Evolutionary conservation across 92 coral and sea anemone genomes (phyloP).

Genomic region (Siderastrea siderea): DNA sequence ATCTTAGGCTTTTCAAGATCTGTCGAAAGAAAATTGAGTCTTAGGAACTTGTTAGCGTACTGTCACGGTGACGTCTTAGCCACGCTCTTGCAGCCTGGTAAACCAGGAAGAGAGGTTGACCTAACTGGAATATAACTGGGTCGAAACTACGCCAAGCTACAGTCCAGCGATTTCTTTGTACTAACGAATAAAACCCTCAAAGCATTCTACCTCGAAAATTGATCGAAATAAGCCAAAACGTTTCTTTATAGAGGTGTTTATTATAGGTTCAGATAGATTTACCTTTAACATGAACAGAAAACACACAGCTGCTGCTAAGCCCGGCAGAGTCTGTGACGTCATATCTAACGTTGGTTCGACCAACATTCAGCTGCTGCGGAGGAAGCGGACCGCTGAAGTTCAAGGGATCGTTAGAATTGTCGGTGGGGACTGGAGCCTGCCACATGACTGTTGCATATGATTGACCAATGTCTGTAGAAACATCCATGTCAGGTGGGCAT

Average conservation of each 20-base stretch:
- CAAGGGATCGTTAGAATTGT: slow-evolving; percentile 68
- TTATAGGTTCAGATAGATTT: background rate
- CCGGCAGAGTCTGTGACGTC: slow-evolving; percentile 60
- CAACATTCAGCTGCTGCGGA: slow-evolving; percentile 54
- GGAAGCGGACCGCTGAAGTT: slow-evolving; percentile 35
- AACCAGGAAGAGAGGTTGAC: no score
- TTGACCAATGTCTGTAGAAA: slow-evolving; percentile 53
- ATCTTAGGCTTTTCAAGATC: slow-evolving; percentile 66
- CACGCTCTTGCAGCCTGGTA: no score
- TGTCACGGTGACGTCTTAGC: no score
- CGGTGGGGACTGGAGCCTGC: slow-evolving; percentile 62
- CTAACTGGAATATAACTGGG: no score
- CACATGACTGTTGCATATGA: slow-evolving; percentile 61
- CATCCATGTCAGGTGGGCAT: slow-evolving; percentile 54
- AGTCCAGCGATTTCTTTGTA: no score
- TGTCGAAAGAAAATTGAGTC: no score
- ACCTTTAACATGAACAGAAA: slow-evolving; percentile 66
- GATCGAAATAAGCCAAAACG: no score
- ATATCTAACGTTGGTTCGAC: slow-evolving; percentile 42
- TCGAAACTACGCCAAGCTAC: no score
- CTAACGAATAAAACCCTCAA: no score
- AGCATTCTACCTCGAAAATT: no score
- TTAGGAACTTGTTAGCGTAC: no score
- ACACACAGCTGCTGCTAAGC: slow-evolving; percentile 43
- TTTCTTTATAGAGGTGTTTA: no score